Conservation (phyloP, 2,797 vertebrate species). For the Oreonectes daqikongensis region DNA sequence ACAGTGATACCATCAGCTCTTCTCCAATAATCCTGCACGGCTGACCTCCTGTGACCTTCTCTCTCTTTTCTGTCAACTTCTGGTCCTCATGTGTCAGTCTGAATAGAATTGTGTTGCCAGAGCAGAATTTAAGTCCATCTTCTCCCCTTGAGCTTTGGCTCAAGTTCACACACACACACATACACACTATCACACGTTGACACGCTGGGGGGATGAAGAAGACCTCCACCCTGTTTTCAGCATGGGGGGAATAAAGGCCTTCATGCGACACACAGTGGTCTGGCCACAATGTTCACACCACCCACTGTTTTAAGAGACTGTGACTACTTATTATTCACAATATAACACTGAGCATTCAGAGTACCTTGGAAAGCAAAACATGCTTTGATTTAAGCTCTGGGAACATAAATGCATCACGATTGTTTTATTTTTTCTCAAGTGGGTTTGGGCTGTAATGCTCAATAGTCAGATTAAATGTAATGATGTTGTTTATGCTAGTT, state of each 20-base stretch:
- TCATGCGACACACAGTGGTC: slow-evolving; percentile 12
- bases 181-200: slow-evolving; percentile 7
- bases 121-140: slow-evolving; percentile 59
- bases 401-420: slow-evolving; percentile 24
- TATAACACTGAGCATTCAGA: slow-evolving; percentile 26
- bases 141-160: slow-evolving; percentile 48
- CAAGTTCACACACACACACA: slow-evolving; percentile 24
- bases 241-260: slow-evolving; percentile 25
- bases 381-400: slow-evolving; percentile 42
- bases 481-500: slow-evolving; percentile 6
- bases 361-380: slow-evolving; percentile 14
- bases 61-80: slow-evolving; percentile 48
- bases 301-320: slow-evolving; percentile 48
- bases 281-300: slow-evolving; percentile 40
- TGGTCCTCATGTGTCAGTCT: slow-evolving; percentile 59
- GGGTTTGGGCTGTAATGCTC: slow-evolving; percentile 5
- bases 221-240: slow-evolving; percentile 40
- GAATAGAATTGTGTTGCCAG: slow-evolving; percentile 53
- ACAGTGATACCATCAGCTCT: slow-evolving; percentile 44
- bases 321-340: slow-evolving; percentile 36
- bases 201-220: slow-evolving; percentile 45
- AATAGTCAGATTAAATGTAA: slow-evolving; percentile 30
- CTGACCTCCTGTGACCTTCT: slow-evolving; percentile 52
- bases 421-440: slow-evolving; percentile 11
- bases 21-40: slow-evolving; percentile 38